phyloP scores from a whole-genome alignment of 2,113 vertebrate genomes.

The Melospiza georgiana region DNA sequence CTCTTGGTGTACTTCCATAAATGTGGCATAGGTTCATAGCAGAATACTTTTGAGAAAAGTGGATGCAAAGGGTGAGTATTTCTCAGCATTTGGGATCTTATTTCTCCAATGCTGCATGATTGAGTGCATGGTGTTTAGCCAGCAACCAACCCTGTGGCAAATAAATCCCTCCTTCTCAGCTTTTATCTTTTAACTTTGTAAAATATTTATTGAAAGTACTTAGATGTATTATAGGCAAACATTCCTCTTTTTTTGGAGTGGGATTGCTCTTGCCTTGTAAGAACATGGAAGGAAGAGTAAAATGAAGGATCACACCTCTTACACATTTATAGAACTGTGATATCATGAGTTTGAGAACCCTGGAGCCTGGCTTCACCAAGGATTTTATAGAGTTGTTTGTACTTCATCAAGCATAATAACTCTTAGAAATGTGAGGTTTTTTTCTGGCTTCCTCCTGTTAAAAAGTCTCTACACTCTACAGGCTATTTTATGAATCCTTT shows the following conservation, averaged over 20 bases:
- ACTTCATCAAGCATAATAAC: background rate
- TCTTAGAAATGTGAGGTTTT: background rate
- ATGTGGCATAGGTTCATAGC: background rate
- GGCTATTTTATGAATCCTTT: background rate
- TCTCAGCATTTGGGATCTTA: background rate
- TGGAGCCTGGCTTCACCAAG: background rate
- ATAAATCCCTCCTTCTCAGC: background rate
- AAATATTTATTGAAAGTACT: background rate
- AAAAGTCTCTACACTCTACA: background rate
- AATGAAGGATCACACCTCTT: background rate
- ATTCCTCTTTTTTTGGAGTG: fast-evolving
- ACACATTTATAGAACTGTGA: background rate
- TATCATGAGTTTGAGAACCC: background rate
- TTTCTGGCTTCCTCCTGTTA: background rate
- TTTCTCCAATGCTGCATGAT: background rate
- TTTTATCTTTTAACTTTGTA: background rate
- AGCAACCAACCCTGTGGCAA: background rate
- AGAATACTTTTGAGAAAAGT: background rate
- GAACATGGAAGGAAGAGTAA: background rate
- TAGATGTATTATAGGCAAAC: background rate
- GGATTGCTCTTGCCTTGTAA: background rate
- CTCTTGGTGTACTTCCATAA: background rate
- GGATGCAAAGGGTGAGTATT: background rate
- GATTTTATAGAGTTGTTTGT: constrained; percentile 28
- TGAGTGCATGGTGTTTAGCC: background rate